Conservation (phyloP, 2,797 vertebrate genomes). For the Melanotaenia nigrans region DNA sequence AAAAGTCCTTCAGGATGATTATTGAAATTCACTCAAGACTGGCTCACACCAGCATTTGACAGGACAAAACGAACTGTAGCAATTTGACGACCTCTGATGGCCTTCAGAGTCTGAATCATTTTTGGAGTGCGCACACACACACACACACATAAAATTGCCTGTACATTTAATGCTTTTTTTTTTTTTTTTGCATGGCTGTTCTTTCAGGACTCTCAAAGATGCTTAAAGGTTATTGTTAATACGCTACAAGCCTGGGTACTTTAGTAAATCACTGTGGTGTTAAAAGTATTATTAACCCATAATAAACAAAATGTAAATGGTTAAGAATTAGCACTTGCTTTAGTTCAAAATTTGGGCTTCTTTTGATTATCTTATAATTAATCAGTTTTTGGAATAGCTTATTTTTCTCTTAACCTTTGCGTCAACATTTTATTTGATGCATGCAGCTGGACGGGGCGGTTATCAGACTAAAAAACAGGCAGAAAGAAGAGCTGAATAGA, state of each 20-base stretch:
- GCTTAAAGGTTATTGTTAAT: slow-evolving; percentile 12
- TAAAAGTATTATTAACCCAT: neutral
- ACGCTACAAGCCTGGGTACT: neutral
- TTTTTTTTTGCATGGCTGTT: neutral
- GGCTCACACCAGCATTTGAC: slow-evolving; percentile 67
- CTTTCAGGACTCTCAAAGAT: neutral
- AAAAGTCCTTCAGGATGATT: slow-evolving; percentile 82
- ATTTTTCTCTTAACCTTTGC: neutral
- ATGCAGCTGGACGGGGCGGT: neutral
- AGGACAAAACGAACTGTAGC: slow-evolving; percentile 68
- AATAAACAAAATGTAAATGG: neutral
- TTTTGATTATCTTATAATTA: neutral
- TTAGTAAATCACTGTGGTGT: neutral
- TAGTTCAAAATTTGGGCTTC: neutral
- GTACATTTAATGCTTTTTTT: slow-evolving; percentile 13
- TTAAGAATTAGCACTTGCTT: neutral
- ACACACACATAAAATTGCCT: slow-evolving; percentile 30
- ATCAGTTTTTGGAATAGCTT: neutral
- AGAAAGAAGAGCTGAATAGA: slow-evolving; percentile 34
- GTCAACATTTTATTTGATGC: neutral
- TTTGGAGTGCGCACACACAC: slow-evolving; percentile 9
- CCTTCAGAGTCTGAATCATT: slow-evolving; percentile 58
- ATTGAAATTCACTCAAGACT: slow-evolving; percentile 80
- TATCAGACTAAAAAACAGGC: slow-evolving; percentile 1
- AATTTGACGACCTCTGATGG: slow-evolving; percentile 72